Percentiles rank a stretch among this genome's conserved stretches.
phyloP scores from a whole-genome alignment of 2,888 invertebrate species.

The Poecilus cupreus region DNA sequence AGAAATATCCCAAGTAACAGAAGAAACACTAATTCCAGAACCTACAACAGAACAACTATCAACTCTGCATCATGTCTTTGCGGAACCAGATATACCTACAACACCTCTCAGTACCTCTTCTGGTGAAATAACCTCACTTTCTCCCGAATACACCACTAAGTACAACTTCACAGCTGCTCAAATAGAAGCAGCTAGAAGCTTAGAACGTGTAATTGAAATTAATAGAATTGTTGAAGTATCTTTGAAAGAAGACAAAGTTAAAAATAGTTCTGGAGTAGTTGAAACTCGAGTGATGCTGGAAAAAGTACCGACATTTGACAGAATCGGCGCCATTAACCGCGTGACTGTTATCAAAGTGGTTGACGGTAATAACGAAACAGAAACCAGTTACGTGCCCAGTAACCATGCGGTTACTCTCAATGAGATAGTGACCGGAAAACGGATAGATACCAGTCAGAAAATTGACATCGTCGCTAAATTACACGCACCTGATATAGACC shows the following conservation, averaged over 20 bases:
- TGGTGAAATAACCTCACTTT: conserved; percentile 67
- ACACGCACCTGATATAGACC: conserved; percentile 45
- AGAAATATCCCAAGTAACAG: conserved; percentile 50
- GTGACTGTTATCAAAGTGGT: conserved; percentile 81
- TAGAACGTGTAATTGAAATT: conserved; percentile 80
- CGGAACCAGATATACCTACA: conserved; percentile 65
- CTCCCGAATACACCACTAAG: conserved; percentile 64
- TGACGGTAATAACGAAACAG: conserved; percentile 74
- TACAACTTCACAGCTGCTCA: conserved; percentile 69
- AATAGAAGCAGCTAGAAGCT: conserved; percentile 71
- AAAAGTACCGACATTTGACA: conserved; percentile 77
- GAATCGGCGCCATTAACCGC: conserved; percentile 82
- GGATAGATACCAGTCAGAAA: conserved; percentile 53
- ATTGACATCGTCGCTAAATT: conserved; percentile 38
- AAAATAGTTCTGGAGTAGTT: conserved; percentile 72
- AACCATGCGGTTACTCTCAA: conserved; percentile 45
- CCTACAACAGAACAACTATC: conserved; percentile 58
- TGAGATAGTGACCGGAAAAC: conserved; percentile 66
- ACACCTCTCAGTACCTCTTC: conserved; percentile 52
- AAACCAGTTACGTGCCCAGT: conserved; percentile 45
- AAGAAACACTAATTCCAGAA: conserved; percentile 56
- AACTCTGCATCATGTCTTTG: conserved; percentile 73
- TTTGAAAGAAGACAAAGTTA: conserved; percentile 78
- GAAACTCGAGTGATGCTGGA: conserved; percentile 77
- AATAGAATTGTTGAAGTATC: conserved; percentile 82